Base-by-base conservation (phyloP, 2,888 invertebrate species). In the Ichneumoninae sp. region DNA sequence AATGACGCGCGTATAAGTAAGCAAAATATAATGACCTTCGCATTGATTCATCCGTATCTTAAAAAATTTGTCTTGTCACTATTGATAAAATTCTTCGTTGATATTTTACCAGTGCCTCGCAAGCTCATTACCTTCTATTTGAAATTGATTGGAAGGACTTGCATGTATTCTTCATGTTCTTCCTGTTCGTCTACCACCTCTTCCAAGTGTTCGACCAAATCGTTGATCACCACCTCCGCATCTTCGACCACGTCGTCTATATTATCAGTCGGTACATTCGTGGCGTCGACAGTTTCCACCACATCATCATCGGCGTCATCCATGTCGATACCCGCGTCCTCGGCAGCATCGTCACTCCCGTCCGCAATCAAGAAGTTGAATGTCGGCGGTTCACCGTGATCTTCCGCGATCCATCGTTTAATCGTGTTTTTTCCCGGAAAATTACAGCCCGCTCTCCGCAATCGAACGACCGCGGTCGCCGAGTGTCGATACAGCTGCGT, bases 361-460 rank as follows among this genome's bases (percentile, higher is more conserved):
- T 40, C 52, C 10, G 22, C 40, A 50, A 26, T 1, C 26, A 65
- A 19, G 26, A 62, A 54, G 40, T 66, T 19, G n/a, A 30, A 54
- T 4, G 13, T 19, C 54, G 54, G 52, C 5, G 44, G 8, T 19
- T 68, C 36, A 10, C 57, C 74, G 1, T 60, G 52, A 0, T 68
- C 52, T 30, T 86, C 85, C 1, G 75, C 54, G 19, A 87, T 22
- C 87, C 86, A 87, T 19, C 79, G 75, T 71, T 75, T 76, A 54
- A 86, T 78, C 13, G 82, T 84, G 13, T 62, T 76, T 33, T 69
- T 71, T 2, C 71, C 82, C 3, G 87, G 87, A 33, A 86, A 77
- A 54, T 86, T 83, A 16, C 83, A 83, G 6, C 86, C 86, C 22
- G 60, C 40, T 62, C 40, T 82, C 30, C 76, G 65, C 16, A 87